A percentile compares a stretch with the other conserved stretches of the same genome.
phyloP scores from a whole-genome alignment of 2,113 vertebrate species.

The Amazona guildingii region DNA sequence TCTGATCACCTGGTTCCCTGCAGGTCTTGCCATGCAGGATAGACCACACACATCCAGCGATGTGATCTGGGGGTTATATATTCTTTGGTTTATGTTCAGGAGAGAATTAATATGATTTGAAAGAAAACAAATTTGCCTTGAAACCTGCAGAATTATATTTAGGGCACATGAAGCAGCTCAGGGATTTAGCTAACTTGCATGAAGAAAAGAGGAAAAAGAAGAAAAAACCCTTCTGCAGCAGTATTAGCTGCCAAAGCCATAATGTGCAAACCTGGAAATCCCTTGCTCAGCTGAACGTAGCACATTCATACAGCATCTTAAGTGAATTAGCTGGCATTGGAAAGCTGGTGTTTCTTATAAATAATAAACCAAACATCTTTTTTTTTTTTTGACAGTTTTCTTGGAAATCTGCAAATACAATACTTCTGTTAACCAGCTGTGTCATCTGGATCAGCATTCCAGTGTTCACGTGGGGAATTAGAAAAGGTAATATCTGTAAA shows the following conservation, averaged over 20 bases:
- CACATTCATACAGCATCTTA: constrained; percentile 27
- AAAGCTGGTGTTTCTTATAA: constrained; percentile 2
- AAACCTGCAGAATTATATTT: neutral
- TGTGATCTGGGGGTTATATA: neutral
- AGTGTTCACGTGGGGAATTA: neutral
- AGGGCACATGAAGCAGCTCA: neutral
- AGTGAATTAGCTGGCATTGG: constrained; percentile 32
- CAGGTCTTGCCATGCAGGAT: rapidly evolving
- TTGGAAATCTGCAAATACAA: constrained; percentile 47
- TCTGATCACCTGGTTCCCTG: neutral
- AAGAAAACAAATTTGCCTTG: neutral
- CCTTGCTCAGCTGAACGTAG: constrained; percentile 3
- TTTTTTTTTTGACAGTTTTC: constrained; percentile 15
- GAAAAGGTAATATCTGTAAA: constrained; percentile 1
- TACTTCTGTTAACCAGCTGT: neutral
- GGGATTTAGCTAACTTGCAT: neutral
- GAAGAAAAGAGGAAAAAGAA: too few relatives aligned
- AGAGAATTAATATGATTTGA: neutral
- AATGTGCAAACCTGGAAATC: constrained; percentile 33
- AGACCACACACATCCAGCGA: neutral
- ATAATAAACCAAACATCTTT: constrained; percentile 13
- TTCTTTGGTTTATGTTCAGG: neutral
- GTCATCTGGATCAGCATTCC: neutral
- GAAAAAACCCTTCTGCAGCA: neutral
- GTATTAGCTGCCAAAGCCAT: neutral